Conservation (phyloP, 2,797 vertebrate genomes). For the Selene dorsalis region DNA sequence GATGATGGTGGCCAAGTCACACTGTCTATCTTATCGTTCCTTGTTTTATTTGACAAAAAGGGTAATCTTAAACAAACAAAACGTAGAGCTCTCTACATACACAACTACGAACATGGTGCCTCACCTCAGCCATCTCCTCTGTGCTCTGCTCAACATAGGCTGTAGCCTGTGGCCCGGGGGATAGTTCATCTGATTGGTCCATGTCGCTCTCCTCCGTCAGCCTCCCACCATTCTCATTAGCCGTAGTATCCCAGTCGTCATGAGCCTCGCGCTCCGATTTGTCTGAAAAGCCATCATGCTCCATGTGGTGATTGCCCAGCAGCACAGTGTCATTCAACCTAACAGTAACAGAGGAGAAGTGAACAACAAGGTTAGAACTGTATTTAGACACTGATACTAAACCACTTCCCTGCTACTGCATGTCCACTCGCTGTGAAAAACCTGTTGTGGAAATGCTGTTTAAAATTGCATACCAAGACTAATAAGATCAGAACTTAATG, state of each 20-base stretch:
- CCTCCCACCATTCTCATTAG: conserved; percentile 88
- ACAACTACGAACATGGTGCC: background rate
- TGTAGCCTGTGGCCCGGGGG: conserved; percentile 84
- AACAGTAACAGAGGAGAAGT: conserved; percentile 31
- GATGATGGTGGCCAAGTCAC: background rate
- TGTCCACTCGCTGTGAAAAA: background rate
- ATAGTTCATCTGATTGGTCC: conserved; percentile 90
- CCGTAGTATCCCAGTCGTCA: conserved; percentile 90
- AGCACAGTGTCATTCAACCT: conserved; percentile 89
- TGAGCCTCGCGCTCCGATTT: conserved; percentile 91
- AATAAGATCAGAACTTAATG: conserved; percentile 17
- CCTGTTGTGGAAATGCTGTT: background rate
- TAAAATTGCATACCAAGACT: background rate
- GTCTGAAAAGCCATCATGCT: conserved; percentile 93
- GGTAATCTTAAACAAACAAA: conserved; percentile 1
- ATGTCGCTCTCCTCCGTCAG: conserved; percentile 91
- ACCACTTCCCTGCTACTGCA: background rate
- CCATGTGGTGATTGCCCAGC: conserved; percentile 88
- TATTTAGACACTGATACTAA: background rate
- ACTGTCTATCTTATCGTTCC: no score
- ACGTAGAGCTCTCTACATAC: background rate
- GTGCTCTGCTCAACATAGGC: conserved; percentile 91
- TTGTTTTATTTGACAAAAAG: background rate
- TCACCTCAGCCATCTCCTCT: conserved; percentile 96
- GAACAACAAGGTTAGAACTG: conserved; percentile 26